Conservation (phyloP, 1,140 invertebrate species). For the Trypoxylus dichotomus region DNA sequence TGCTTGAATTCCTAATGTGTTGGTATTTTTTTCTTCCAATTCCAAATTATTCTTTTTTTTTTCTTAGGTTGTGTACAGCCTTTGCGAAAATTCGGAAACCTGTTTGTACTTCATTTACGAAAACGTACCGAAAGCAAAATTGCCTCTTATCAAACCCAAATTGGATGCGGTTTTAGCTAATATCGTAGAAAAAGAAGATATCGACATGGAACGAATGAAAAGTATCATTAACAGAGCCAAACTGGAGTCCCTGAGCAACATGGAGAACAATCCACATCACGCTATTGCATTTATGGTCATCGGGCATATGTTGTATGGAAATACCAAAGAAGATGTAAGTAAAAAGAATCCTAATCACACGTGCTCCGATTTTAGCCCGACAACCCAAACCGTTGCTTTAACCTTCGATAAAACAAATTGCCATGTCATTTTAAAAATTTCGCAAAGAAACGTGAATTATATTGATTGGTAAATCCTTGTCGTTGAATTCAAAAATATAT, state of each 20-base stretch:
- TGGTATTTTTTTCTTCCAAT: no score
- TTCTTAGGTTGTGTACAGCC: slow-evolving; percentile 65
- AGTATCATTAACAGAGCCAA: slow-evolving; percentile 74
- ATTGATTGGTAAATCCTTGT: no score
- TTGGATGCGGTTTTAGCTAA: slow-evolving; percentile 61
- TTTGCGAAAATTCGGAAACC: slow-evolving; percentile 73
- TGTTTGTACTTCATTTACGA: slow-evolving; percentile 72
- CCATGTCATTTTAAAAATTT: no score
- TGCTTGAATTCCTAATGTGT: no score
- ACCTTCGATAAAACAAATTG: no score
- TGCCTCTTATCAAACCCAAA: slow-evolving; percentile 64
- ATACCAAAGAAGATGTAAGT: slow-evolving; percentile 72
- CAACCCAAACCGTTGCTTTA: no score
- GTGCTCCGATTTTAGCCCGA: no score
- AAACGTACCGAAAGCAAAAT: slow-evolving; percentile 74
- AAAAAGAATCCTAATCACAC: no score
- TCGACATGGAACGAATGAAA: slow-evolving; percentile 77
- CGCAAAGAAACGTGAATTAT: no score
- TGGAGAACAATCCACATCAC: slow-evolving; percentile 78
- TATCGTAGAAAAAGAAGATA: slow-evolving; percentile 56
- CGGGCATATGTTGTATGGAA: slow-evolving; percentile 81
- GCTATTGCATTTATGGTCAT: slow-evolving; percentile 75
- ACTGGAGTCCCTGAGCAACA: slow-evolving; percentile 68
- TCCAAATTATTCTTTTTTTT: slow-evolving; percentile 13
- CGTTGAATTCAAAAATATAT: no score